A percentile compares a stretch with the other conserved stretches of the same genome.
These are phyloP conservation scores for Epinephelus malabaricus DNA, from an alignment of 2,797 vertebrate species.

Conservation along the genomic window DNA sequence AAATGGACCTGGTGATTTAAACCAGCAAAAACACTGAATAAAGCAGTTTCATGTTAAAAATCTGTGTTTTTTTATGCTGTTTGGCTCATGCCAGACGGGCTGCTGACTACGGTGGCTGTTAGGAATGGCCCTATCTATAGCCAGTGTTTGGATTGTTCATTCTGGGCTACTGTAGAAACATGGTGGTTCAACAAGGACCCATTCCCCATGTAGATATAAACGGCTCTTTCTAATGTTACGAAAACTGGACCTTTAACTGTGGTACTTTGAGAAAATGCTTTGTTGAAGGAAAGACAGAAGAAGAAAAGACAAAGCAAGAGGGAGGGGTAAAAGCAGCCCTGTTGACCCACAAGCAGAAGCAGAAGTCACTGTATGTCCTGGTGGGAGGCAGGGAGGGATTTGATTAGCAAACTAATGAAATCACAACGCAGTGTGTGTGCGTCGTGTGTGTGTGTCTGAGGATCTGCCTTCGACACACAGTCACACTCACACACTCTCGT, in stretches of 20 bases:
- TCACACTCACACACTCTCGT: constrained; percentile 28
- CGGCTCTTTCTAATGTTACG: no score
- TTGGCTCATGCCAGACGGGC: no score
- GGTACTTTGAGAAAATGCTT: neutral
- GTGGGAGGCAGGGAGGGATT: constrained; percentile 54
- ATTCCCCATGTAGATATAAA: no score
- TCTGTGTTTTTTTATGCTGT: no score
- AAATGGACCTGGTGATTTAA: no score
- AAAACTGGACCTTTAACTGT: constrained; percentile 6
- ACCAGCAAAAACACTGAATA: no score
- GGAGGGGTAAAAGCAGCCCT: constrained; percentile 12
- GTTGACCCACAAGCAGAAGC: constrained; percentile 47
- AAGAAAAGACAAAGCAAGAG: neutral
- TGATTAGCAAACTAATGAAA: constrained; percentile 74
- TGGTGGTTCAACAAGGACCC: no score
- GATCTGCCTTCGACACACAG: constrained; percentile 36
- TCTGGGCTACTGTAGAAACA: no score
- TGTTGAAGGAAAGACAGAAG: neutral
- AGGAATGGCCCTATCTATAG: no score
- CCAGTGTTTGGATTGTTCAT: no score
- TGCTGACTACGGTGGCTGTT: no score
- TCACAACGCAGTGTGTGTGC: constrained; percentile 41
- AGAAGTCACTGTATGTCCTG: constrained; percentile 44
- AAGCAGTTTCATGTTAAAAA: no score
- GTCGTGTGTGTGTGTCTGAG: constrained; percentile 29